Percentiles rank a stretch among this genome's conserved stretches.
Conservation (phyloP, 1,140 invertebrate species). For the Leptopilina clavipes region DNA sequence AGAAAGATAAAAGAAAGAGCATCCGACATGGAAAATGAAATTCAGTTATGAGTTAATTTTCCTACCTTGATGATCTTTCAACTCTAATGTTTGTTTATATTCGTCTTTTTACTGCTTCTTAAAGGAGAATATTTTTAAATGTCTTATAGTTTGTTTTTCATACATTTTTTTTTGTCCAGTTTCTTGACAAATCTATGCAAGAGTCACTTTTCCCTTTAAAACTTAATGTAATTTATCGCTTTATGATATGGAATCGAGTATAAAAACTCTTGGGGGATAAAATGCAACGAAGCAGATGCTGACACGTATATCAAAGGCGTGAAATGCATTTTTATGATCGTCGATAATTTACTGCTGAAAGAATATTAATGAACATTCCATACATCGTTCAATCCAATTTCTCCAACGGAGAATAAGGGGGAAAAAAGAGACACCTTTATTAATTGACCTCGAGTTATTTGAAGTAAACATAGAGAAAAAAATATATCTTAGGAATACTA, state of each 20-base stretch:
- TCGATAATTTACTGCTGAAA: conserved; percentile 13
- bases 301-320: conserved; percentile 21
- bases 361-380: conserved; percentile 32
- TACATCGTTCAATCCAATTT: background rate
- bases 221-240: background rate
- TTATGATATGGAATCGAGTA: background rate
- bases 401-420: background rate
- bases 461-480: background rate
- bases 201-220: background rate
- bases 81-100: no score
- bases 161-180: background rate
- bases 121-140: no score
- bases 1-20: conserved; percentile 17
- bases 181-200: background rate
- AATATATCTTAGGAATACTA: conserved; percentile 18
- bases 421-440: background rate
- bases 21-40: background rate
- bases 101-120: no score
- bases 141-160: no score
- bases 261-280: conserved; percentile 13
- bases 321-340: conserved; percentile 25
- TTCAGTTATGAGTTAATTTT: background rate
- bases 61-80: background rate
- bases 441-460: conserved; percentile 11
- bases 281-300: conserved; percentile 7